Evolutionary conservation across 2,113 vertebrate species (phyloP).

Genomic region (Trematocara nigrifrons): DNA sequence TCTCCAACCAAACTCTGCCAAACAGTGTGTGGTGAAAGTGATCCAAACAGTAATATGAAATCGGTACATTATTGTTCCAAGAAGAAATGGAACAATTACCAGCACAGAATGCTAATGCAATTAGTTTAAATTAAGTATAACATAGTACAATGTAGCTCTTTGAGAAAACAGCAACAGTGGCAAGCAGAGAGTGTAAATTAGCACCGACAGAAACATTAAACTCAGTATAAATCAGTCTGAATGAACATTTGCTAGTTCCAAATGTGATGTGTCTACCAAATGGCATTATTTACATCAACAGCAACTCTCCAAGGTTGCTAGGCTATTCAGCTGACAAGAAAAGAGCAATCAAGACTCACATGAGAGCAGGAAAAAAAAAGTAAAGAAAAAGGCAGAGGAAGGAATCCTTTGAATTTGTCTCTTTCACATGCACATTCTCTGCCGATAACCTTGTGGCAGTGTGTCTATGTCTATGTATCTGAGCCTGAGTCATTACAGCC

Average conservation of each 20-base stretch:
- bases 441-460: constrained; percentile 10
- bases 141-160: neutral
- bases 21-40: neutral
- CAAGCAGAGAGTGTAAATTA: constrained; percentile 27
- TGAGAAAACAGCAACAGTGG: neutral
- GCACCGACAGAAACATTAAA: constrained; percentile 45
- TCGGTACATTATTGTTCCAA: neutral
- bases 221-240: constrained; percentile 39
- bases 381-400: neutral
- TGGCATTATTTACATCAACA: constrained; percentile 38
- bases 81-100: neutral
- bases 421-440: neutral
- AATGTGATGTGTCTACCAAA: constrained; percentile 29
- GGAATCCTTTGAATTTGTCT: neutral
- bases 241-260: constrained; percentile 35
- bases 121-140: constrained; percentile 35
- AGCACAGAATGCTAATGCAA: neutral
- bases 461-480: constrained; percentile 14
- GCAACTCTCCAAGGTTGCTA: neutral
- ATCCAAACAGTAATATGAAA: neutral
- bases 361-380: neutral
- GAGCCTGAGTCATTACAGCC: constrained; percentile 18
- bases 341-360: constrained; percentile 30
- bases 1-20: neutral
- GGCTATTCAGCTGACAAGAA: constrained; percentile 20